Conservation (phyloP, 2,888 invertebrate species). For the Apantesis nais region DNA sequence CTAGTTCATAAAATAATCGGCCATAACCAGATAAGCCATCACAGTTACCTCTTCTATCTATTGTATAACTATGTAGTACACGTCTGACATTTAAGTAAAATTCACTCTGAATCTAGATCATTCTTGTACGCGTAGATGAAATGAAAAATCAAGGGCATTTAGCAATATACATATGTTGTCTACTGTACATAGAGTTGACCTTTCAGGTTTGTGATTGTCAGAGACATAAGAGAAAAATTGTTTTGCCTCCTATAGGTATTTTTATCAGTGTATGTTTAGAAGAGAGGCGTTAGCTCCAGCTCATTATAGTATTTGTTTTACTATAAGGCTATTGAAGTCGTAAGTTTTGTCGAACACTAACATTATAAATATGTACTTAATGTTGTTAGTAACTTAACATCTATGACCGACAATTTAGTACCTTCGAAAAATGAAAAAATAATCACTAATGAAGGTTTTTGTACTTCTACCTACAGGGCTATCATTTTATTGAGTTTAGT, state of each 20-base stretch:
- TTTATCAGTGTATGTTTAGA: background rate
- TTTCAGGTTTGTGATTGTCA: background rate
- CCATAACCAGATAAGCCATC: background rate
- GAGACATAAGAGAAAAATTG: background rate
- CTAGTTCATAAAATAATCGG: too few species aligned
- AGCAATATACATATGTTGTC: slow-evolving; percentile 14
- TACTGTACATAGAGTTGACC: background rate
- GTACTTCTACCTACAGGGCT: background rate
- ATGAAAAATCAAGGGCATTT: slow-evolving; percentile 48
- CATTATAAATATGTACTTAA: background rate
- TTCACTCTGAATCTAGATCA: slow-evolving; percentile 45
- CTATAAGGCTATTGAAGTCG: background rate
- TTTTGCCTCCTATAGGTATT: too few species aligned
- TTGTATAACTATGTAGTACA: slow-evolving; percentile 23
- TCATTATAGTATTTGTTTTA: background rate
- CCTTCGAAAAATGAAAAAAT: background rate
- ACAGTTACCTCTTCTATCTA: background rate
- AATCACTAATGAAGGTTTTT: background rate
- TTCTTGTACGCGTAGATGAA: slow-evolving; percentile 32
- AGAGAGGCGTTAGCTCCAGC: background rate
- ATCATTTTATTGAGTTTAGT: background rate
- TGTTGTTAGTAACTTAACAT: too few species aligned
- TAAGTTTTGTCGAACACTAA: background rate
- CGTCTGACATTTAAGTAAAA: slow-evolving; percentile 52
- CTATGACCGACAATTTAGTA: too few species aligned